phyloP scores from a whole-genome alignment of 1,140 invertebrate species.

The Chrysomallon squamiferum region DNA sequence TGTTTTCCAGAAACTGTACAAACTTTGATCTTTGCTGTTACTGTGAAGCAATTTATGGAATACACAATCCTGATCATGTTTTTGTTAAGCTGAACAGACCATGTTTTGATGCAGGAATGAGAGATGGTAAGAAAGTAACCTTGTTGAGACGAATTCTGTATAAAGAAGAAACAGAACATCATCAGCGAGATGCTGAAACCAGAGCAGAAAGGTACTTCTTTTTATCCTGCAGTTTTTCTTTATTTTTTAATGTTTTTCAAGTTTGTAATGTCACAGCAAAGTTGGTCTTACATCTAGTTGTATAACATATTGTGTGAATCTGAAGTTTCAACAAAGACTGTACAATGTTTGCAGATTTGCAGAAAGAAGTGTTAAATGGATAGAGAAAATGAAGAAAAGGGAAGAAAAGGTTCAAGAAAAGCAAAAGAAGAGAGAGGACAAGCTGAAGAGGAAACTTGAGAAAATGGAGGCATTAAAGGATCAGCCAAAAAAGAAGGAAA shows the following conservation, averaged over 20 bases:
- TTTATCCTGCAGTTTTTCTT: no score
- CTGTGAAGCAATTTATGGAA: slow-evolving; percentile 46
- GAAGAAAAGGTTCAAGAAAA: slow-evolving; percentile 44
- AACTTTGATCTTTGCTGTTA: slow-evolving; percentile 62
- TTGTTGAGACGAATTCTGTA: slow-evolving; percentile 35
- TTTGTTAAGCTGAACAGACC: slow-evolving; percentile 58
- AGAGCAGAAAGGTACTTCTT: background rate
- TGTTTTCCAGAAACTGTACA: slow-evolving; percentile 50
- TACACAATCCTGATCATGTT: slow-evolving; percentile 54
- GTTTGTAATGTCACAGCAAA: background rate
- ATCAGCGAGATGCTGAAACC: background rate
- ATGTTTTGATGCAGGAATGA: slow-evolving; percentile 15
- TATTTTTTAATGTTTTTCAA: background rate
- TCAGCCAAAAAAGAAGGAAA: slow-evolving; percentile 31
- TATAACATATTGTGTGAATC: background rate
- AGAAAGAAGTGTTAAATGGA: slow-evolving; percentile 32
- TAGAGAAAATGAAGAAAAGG: slow-evolving; percentile 38
- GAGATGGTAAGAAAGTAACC: slow-evolving; percentile 25
- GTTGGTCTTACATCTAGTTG: background rate
- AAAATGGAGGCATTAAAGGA: slow-evolving; percentile 10
- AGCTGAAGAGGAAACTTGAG: slow-evolving; percentile 40
- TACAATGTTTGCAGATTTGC: background rate
- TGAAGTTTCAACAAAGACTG: background rate
- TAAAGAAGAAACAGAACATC: background rate
- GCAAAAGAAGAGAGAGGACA: slow-evolving; percentile 45